Base-by-base conservation (phyloP, 2,113 vertebrate species). In the Phylloscopus whistleri region DNA sequence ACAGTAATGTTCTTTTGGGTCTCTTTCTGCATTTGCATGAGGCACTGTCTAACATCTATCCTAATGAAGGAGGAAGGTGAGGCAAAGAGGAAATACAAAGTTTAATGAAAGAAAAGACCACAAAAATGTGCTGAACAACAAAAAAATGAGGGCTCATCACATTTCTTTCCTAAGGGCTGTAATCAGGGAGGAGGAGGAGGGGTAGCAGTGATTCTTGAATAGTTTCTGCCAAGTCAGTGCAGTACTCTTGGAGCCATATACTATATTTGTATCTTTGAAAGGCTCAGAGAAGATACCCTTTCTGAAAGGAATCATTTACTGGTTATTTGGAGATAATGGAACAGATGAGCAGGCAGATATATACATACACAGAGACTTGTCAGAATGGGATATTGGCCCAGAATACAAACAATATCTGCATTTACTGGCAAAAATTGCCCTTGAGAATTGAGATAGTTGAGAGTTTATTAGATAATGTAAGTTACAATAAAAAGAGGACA, bases 111-210 rank as follows among this genome's bases (percentile, higher is more conserved):
- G 56, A 84, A 60, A 93, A 91, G 27, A 37, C 49, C 26, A 78
- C 68, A 96, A 90, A 93, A 92, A 96, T 94, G 92, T 92, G 93
- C 92, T 92, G 82, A 92, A 86, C 59, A 93, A 90, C 64, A 70
- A 64, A 78, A 96, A 96, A 93, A 30, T 39, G 69, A 92, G 26
- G 13, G 39, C 10, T 96, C 90, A 96, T 94, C 90, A 92, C 92
- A 96, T 96, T 94, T 95, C 89, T 96, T 81, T 92, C 43, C 75
- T 58, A 46, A 84, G 53, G 55, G 64, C 37, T 93, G 64, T 52
- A 92, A 84, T 86, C 86, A 87, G 76, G 60, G 78, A 95, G 84
- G 78, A 95, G 84, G 78, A 95, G 91, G 84, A 94, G 80, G 89
- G 77, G 60, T 9, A 87, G 70, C 5, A 90, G 67, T 5, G 1